phyloP scores from a whole-genome alignment of 1,140 invertebrate genomes.

The Hycleus cichorii region DNA sequence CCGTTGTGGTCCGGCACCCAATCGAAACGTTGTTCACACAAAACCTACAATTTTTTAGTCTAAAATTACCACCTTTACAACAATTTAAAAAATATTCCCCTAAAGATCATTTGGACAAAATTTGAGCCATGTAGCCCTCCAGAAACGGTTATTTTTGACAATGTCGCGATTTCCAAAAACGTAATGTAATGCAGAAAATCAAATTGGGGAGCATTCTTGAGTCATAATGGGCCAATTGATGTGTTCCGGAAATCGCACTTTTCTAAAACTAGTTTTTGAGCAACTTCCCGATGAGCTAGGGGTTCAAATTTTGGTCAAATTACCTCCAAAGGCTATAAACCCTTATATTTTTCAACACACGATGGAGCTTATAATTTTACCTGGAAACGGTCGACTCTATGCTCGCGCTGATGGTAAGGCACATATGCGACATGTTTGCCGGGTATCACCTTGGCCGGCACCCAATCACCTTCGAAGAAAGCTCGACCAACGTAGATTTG shows the following conservation, averaged over 20 bases:
- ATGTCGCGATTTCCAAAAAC: no score
- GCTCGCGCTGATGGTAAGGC: conserved; percentile 55
- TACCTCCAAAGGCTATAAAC: neutral
- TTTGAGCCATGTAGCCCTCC: neutral
- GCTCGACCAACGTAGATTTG: conserved; percentile 68
- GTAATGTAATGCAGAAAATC: no score
- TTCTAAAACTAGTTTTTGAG: no score
- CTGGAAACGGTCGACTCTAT: conserved; percentile 55
- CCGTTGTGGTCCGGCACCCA: conserved; percentile 55
- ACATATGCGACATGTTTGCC: conserved; percentile 56
- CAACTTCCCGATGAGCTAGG: no score
- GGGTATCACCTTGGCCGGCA: conserved; percentile 71
- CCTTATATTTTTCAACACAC: neutral
- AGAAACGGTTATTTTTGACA: no score
- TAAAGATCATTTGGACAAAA: neutral
- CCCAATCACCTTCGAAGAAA: conserved; percentile 60
- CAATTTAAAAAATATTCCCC: no score
- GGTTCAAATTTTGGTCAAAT: no score
- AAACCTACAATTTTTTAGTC: conserved; percentile 41
- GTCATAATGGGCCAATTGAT: no score
- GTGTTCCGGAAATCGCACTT: no score
- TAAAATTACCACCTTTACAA: no score
- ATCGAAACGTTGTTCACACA: conserved; percentile 53
- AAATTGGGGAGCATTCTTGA: no score
- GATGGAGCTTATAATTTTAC: conserved; percentile 37